phyloP scores from a whole-genome alignment of 2,888 invertebrate species.

The Idaea biselata region DNA sequence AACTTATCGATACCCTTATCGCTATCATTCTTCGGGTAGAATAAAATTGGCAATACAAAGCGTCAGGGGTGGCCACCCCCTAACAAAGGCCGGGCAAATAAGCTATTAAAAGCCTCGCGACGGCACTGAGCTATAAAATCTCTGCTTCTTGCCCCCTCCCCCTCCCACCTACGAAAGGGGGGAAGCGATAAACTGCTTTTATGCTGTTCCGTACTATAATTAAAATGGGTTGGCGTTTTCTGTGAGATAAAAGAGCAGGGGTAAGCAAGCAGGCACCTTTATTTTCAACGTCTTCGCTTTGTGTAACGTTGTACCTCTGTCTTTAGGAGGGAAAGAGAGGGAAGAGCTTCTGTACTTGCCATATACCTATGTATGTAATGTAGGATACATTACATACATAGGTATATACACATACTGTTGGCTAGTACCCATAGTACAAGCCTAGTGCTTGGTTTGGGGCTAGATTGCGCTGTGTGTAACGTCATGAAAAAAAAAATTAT shows the following conservation, averaged over 20 bases:
- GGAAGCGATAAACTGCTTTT: constrained; percentile 74
- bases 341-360: no score
- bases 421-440: no score
- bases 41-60: constrained; percentile 73
- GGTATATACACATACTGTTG: no score
- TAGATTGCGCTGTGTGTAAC: no score
- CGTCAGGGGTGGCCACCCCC: constrained; percentile 51
- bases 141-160: constrained; percentile 74
- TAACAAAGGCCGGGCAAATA: constrained; percentile 75
- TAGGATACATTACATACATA: no score
- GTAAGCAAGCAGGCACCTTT: constrained; percentile 19
- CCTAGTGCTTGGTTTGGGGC: no score
- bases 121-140: constrained; percentile 77
- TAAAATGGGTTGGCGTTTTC: constrained; percentile 75
- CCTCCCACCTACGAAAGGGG: constrained; percentile 39
- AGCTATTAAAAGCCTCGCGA: constrained; percentile 78
- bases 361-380: no score
- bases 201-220: constrained; percentile 74
- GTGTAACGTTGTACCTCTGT: neutral
- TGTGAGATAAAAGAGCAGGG: constrained; percentile 58
- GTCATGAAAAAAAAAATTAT: no score
- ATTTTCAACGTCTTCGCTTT: neutral
- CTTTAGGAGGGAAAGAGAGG: neutral
- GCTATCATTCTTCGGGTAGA: constrained; percentile 59
- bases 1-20: constrained; percentile 20